Evolutionary conservation across 2,113 vertebrate species (phyloP), one percentile per base, ranked within the genome.

Genomic region (Drymodes brunneopygia): DNA sequence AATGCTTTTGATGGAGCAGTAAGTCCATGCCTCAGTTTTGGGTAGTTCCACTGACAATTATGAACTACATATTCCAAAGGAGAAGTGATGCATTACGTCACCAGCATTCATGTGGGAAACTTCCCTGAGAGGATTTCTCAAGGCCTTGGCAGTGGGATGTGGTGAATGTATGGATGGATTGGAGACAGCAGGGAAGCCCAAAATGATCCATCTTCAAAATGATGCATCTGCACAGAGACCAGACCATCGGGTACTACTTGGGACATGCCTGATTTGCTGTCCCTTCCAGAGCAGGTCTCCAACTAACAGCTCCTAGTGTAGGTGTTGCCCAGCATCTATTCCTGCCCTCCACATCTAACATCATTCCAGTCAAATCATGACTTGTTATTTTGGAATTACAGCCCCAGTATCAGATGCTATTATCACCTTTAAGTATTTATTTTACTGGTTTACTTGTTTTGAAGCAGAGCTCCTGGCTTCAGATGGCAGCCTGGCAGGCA

Each of bases 101-200:
- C 51, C 5, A 5, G 42, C 16, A 11, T 67, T 54, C 71, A 81
- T 0, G 0, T 54, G 79, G 78, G 91, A 92, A 96, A 77, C 31
- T 20, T 17, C 31, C 4, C n/a, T 5, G 4, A 7, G 27, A 2
- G 16, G 15, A 19, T 70, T 88, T 87, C 81, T 35, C 89, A 70
- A 73, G 86, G 35, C 42, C 71, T 48, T 57, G 75, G 57, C 66
- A 71, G 47, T 11, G 35, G n/a, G 47, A 75, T 3, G 10, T 14
- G 7, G 3, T 3, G 1, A 28, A 24, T 3, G 8, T 4, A 31
- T 0, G 0, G 56, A 28, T 6, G 65, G 66, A 19, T 0, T 40
- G 9, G 11, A 33, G 72, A 28, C 12, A 40, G 40, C 2, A 61
- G 47, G 78, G 13, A 25, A 80, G 33, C 38, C 67, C 67, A 45